These are phyloP conservation scores for Alcis repandata DNA, from an alignment of 2,888 invertebrate genomes.

Conservation along the genomic window DNA sequence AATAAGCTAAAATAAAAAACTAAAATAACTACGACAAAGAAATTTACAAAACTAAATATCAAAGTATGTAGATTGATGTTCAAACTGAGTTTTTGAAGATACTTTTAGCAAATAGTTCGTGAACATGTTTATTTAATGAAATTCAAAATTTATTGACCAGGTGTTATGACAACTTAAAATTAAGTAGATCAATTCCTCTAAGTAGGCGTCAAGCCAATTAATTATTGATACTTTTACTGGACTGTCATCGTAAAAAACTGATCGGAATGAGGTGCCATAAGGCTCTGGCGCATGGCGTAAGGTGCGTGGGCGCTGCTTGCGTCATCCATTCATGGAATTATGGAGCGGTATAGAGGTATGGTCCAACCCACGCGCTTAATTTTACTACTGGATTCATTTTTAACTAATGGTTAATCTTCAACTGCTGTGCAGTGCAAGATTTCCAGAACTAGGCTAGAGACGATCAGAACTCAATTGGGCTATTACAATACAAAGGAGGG, in stretches of 20 bases:
- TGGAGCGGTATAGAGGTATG: constrained; percentile 13
- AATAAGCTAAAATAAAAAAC: too few species aligned
- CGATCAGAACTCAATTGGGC: too few species aligned
- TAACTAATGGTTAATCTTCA: background rate
- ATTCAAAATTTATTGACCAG: background rate
- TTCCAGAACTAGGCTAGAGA: too few species aligned
- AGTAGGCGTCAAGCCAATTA: constrained; percentile 2
- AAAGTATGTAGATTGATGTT: too few species aligned
- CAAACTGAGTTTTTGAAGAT: too few species aligned
- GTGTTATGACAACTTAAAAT: background rate
- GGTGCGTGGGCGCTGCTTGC: constrained; percentile 64
- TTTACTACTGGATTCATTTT: constrained; percentile 34
- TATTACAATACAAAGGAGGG: too few species aligned
- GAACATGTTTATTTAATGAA: too few species aligned
- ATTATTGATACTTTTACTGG: constrained; percentile 3
- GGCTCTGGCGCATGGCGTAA: constrained; percentile 54
- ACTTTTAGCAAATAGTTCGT: too few species aligned
- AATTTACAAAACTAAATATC: too few species aligned
- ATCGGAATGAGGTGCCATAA: constrained; percentile 51
- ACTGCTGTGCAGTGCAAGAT: too few species aligned
- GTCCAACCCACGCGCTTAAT: constrained; percentile 41
- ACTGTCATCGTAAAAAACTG: constrained; percentile 53
- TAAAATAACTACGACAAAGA: too few species aligned
- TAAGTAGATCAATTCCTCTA: background rate
- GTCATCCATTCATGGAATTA: constrained; percentile 67